A percentile compares a stretch with the other conserved stretches of the same genome.
These are phyloP conservation scores for Protobothrops mucrosquamatus DNA, from an alignment of 2,113 vertebrate species.

Conservation along the genomic window DNA sequence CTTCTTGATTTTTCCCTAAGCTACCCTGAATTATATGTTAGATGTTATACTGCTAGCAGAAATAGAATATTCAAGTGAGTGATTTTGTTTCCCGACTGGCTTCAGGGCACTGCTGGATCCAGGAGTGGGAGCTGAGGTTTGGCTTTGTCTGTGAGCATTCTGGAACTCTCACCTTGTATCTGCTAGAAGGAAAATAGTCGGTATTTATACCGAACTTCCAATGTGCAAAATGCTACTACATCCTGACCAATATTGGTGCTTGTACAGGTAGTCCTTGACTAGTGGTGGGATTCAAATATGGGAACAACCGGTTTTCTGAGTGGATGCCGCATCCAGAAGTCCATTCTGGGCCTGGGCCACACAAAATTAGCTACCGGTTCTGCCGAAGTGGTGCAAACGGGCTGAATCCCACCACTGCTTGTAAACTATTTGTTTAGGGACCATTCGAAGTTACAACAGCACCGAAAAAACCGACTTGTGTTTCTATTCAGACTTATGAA, in stretches of 20 bases:
- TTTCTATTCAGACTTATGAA: not conserved
- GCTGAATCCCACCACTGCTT: too few species aligned
- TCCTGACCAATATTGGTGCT: not conserved
- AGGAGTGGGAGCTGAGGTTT: not conserved
- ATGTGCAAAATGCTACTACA: not conserved
- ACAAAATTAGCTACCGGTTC: too few species aligned
- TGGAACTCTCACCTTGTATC: not conserved
- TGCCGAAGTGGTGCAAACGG: too few species aligned
- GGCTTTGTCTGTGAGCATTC: not conserved
- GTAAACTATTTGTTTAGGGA: not conserved
- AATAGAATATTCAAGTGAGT: not conserved
- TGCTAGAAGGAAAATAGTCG: fast-evolving
- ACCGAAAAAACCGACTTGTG: not conserved
- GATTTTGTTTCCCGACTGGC: not conserved
- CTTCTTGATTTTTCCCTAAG: not conserved
- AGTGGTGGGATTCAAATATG: too few species aligned
- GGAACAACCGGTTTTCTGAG: too few species aligned
- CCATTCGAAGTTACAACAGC: not conserved
- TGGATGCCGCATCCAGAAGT: too few species aligned
- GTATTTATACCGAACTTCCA: not conserved
- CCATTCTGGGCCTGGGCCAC: too few species aligned
- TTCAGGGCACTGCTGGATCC: too few species aligned
- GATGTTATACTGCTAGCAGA: not conserved
- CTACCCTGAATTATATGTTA: not conserved
- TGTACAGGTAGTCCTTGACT: not conserved